Conservation (phyloP, 2,797 vertebrate species). For the Falco concolor region DNA sequence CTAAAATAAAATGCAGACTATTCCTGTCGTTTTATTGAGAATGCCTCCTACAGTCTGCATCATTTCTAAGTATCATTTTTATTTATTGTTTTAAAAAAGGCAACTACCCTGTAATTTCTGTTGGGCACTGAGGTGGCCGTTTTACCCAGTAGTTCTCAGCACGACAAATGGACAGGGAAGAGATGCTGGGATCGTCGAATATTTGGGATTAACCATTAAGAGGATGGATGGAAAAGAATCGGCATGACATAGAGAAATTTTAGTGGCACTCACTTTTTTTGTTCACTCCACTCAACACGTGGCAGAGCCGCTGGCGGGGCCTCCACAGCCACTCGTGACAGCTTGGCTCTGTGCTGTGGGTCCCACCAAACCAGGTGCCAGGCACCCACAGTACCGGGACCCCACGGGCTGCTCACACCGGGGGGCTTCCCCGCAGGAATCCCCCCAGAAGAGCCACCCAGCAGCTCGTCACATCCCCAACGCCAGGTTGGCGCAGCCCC, state of each 20-base stretch:
- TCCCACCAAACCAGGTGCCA: neutral
- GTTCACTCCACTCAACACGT: fast-evolving
- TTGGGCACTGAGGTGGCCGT: neutral
- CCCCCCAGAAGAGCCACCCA: fast-evolving
- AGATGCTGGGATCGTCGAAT: neutral
- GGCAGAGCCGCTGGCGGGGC: neutral
- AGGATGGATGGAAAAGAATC: neutral
- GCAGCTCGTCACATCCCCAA: fast-evolving
- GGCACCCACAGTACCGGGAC: too few species aligned
- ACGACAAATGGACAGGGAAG: neutral
- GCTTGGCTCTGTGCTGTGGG: neutral
- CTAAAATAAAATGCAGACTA: constrained; percentile 19
- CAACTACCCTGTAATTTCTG: neutral
- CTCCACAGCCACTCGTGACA: neutral
- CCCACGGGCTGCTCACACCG: fast-evolving
- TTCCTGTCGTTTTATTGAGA: constrained; percentile 8
- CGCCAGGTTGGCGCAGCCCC: too few species aligned
- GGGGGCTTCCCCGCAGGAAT: neutral
- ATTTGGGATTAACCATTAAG: neutral
- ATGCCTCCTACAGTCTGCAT: neutral
- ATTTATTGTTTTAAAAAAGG: neutral
- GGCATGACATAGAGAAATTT: neutral
- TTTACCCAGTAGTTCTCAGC: neutral
- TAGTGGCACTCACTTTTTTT: neutral
- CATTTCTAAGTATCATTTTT: neutral